These are phyloP conservation scores for Glaucopsyche alexis DNA, from an alignment of 2,888 invertebrate genomes.

Conservation along the genomic window DNA sequence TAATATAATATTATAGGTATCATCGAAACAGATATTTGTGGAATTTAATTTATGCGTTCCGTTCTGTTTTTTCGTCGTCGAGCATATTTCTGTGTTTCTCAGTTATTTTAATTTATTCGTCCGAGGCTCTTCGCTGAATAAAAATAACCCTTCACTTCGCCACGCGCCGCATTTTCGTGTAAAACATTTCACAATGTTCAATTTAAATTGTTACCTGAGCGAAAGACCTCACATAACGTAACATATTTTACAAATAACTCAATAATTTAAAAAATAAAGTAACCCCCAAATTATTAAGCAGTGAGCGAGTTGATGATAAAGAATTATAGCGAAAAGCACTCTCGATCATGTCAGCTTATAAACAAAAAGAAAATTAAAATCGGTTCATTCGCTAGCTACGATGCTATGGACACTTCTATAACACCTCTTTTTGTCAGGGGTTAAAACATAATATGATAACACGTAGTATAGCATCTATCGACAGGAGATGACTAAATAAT, in stretches of 20 bases:
- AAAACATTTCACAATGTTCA: background rate
- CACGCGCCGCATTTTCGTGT: conserved; percentile 41
- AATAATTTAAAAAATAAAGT: too few relatives aligned
- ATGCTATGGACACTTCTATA: too few relatives aligned
- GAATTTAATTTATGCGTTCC: conserved; percentile 63
- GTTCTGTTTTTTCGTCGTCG: conserved; percentile 39
- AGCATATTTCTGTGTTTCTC: conserved; percentile 27
- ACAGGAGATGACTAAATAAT: too few relatives aligned
- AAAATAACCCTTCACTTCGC: conserved; percentile 68
- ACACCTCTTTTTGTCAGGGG: too few relatives aligned
- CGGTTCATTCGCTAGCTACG: too few relatives aligned
- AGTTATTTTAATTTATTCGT: conserved; percentile 44
- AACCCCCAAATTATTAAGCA: too few relatives aligned
- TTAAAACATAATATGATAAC: too few relatives aligned
- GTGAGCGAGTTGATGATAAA: too few relatives aligned
- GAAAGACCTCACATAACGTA: background rate
- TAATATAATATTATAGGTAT: conserved; percentile 42
- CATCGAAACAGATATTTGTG: conserved; percentile 47
- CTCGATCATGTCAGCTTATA: too few relatives aligned
- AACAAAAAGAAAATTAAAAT: too few relatives aligned
- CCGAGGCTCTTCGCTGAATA: conserved; percentile 45
- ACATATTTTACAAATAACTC: background rate
- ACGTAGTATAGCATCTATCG: too few relatives aligned
- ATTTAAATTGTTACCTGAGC: conserved; percentile 3
- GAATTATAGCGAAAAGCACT: too few relatives aligned